Percentiles rank a stretch among this genome's conserved stretches.
These are phyloP conservation scores for Atrichornis clamosus DNA, from an alignment of 2,113 vertebrate species.

Conservation along the genomic window DNA sequence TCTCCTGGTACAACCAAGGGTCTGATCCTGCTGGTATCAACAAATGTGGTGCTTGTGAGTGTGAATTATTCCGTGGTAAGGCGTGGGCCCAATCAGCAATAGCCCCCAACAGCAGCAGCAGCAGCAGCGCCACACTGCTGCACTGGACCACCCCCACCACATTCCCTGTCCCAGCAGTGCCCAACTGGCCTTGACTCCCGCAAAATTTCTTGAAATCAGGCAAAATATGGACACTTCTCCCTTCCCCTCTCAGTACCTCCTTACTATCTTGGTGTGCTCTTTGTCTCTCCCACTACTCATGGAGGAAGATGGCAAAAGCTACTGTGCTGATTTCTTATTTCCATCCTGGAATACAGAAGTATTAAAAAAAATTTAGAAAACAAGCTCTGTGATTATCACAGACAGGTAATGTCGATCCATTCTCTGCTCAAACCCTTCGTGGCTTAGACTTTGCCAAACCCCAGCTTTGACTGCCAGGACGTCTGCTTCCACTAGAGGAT, in stretches of 20 bases:
- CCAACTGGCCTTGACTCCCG: neutral
- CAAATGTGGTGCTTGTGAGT: rapidly evolving
- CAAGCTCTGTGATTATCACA: neutral
- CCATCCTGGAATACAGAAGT: neutral
- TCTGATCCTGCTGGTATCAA: neutral
- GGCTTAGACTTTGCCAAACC: neutral
- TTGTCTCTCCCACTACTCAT: rapidly evolving
- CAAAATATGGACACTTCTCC: rapidly evolving
- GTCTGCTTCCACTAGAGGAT: neutral
- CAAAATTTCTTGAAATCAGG: neutral
- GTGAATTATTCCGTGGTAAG: rapidly evolving
- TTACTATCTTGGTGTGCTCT: rapidly evolving
- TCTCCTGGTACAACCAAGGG: neutral
- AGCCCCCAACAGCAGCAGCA: neutral
- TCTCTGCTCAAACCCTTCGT: neutral
- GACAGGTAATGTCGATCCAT: neutral
- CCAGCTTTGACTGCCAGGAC: neutral
- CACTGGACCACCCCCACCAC: neutral
- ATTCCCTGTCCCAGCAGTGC: rapidly evolving
- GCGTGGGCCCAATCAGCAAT: neutral
- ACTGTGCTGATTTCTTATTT: neutral
- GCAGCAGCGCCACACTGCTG: neutral
- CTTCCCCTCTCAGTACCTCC: neutral
- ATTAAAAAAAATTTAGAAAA: neutral
- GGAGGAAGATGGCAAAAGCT: neutral